Evolutionary conservation across 2,113 vertebrate species (phyloP), one percentile per base, ranked within the genome.

Genomic region (Tragelaphus buxtoni): DNA sequence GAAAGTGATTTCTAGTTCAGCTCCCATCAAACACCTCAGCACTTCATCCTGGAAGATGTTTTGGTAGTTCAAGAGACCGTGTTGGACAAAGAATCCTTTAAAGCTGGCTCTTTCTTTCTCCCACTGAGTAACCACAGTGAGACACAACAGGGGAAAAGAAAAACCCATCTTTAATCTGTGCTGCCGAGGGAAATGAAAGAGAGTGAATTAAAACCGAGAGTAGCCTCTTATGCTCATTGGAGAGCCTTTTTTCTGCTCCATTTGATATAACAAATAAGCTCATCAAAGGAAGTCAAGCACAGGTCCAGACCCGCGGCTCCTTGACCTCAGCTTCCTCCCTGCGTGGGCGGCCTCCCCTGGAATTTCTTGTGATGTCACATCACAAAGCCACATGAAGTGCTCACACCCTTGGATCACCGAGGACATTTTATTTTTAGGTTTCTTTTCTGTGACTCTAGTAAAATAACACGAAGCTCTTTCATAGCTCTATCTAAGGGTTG

Each of bases 281-380:
- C 98, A 99, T 99, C 98, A 99, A 99, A 99, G 98, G 55, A 85
- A 97, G 97, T 77, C 92, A 97, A 95, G 90, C 95, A 93, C 90
- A 93, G 96, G 98, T 98, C 98, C 85, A 45, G 95, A 82, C 97
- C 96, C 3, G 0, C 17, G 60, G 96, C 90, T 96, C 96, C 80
- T 89, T 98, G 97, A 96, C 97, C 97, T 76, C 3, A 14, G 81
- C 92, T 85, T 92, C 92, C 79, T 96, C 92, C 18, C 88, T 60
- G 95, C 92, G 32, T 55, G 55, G 77, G 58, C 60, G 49, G 90
- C 80, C 88, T 94, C 98, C 91, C 4, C 20, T 94, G 86, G 97
- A 96, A 96, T 96, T 96, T 98, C 98, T 94, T 98, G 96, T 98
- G 96, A 97, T 98, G 96, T 98, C 95, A 94, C 55, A 98, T 98